These are phyloP conservation scores for Camponotus pennsylvanicus DNA, from an alignment of 1,140 invertebrate genomes.

Conservation along the genomic window DNA sequence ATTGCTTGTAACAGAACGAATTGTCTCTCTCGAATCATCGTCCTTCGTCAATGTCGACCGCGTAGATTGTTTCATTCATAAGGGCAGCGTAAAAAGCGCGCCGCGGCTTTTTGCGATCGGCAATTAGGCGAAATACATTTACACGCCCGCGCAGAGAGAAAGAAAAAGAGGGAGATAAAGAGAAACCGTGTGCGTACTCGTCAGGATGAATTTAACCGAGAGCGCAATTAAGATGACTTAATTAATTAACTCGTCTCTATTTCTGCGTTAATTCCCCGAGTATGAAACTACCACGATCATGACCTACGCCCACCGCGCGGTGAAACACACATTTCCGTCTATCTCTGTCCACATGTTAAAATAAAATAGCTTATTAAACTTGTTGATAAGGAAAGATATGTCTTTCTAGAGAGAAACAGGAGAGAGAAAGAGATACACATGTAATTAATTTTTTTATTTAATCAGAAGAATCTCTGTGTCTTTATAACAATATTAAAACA, in stretches of 20 bases:
- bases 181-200: not conserved
- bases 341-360: slow-evolving; percentile 7
- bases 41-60: not conserved
- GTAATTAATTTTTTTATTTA: slow-evolving; percentile 16
- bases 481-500: not conserved
- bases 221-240: slow-evolving; percentile 80
- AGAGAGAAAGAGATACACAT: not conserved
- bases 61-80: slow-evolving; percentile 48
- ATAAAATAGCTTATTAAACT: not conserved
- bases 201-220: slow-evolving; percentile 68
- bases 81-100: slow-evolving; percentile 34
- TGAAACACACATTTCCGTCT: not conserved
- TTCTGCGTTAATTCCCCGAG: slow-evolving; percentile 70
- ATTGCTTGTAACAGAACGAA: slow-evolving; percentile 16
- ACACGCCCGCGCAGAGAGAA: not conserved
- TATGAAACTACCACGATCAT: slow-evolving; percentile 69
- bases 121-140: slow-evolving; percentile 48
- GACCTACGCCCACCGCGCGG: slow-evolving; percentile 72
- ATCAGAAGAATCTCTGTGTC: not conserved
- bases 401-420: not conserved
- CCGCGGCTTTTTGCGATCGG: slow-evolving; percentile 13
- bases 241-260: slow-evolving; percentile 82
- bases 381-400: not conserved
- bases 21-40: not conserved
- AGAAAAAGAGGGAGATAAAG: not conserved